Evolutionary conservation across 2,113 vertebrate genomes (phyloP).

Genomic region (Machaerirhynchus nigripectus): DNA sequence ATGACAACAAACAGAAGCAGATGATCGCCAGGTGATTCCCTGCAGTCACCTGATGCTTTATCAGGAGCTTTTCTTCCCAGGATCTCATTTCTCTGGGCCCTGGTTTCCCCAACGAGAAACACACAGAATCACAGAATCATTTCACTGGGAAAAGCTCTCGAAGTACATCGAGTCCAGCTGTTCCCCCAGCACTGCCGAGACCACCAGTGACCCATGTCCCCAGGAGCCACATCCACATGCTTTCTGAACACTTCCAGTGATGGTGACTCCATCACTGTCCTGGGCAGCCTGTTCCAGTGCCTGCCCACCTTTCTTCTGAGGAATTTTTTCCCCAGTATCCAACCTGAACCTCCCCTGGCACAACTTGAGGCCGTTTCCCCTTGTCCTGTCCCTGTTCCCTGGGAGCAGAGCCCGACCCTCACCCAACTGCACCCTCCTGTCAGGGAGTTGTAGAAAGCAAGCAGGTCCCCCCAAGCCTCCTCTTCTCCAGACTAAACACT

Average conservation of each 20-base stretch:
- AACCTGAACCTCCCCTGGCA: not conserved
- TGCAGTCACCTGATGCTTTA: not conserved
- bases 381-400: not conserved
- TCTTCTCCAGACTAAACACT: not conserved
- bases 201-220: not conserved
- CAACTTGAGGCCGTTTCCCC: not conserved
- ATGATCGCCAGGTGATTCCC: not conserved
- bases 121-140: not conserved
- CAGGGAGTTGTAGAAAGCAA: not conserved
- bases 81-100: not conserved
- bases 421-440: not conserved
- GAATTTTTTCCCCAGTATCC: not conserved
- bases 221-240: not conserved
- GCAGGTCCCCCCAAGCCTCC: not conserved
- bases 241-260: not conserved
- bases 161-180: accelerated
- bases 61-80: not conserved
- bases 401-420: not conserved
- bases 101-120: not conserved
- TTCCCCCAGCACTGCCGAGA: not conserved
- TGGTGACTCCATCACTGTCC: not conserved
- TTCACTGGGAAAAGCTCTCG: not conserved
- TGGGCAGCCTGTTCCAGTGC: not conserved
- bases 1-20: not conserved
- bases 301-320: not conserved